Evolutionary conservation across 2,113 vertebrate genomes (phyloP), one percentile per base, ranked within the genome.

Genomic region (Rana temporaria): DNA sequence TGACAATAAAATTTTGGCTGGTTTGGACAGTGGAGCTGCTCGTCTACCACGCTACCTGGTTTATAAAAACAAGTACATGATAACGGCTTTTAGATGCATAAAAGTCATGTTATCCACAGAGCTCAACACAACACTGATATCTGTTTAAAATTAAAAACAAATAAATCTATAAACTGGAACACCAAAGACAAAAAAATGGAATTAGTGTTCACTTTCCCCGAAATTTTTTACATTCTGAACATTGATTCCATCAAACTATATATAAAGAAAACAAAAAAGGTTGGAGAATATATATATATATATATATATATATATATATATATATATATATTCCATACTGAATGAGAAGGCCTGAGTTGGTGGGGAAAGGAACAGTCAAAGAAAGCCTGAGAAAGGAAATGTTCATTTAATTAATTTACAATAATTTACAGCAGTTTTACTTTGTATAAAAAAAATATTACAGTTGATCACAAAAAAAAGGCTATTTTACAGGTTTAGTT

Each of bases 361-460:
- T 95, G 95, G 93, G 94, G 90, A 94, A 96, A 93, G 94, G 92
- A 94, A 92, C 90, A 96, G 94, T 94, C 90, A 93, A 92, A 94
- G 93, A 94, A 95, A 96, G 95, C 95, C 95, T 95, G 94, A 95
- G 94, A 91, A 88, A 90, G 92, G 42, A 95, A 82, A 75, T 42
- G 93, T 94, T 95, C 91, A 94, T 95, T 93, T 93, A 96, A 97
- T 97, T 90, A 95, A 95, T 95, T 96, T 98, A 99, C 97, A 98
- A 93, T 95, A 95, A 97, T 98, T 95, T 98, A 99, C 97, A 98
- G 93, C 89, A 92, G 90, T 91, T 92, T 91, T 91, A 85, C 89
- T 90, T 91, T 90, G 86, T 92, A 92, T 94, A 95, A 95, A 82
- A 93, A 82, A 96, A 92, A 92, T 89, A 92, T 95, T 91, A 90